Conservation (phyloP, 2,113 vertebrate genomes). For the Lipophrys pholis region DNA sequence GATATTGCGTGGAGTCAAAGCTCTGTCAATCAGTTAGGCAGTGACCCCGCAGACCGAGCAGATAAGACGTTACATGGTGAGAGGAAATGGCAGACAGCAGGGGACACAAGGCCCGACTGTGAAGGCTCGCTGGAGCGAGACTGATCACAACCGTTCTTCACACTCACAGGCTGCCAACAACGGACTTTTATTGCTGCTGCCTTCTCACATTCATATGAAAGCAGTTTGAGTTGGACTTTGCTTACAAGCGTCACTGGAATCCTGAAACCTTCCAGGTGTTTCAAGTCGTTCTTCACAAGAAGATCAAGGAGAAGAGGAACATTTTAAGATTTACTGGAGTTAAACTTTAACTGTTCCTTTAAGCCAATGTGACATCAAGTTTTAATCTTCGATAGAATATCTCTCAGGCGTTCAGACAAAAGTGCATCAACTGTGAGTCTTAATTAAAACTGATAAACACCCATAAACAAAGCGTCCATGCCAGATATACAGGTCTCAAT, state of each 20-base stretch:
- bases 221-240: constrained; percentile 33
- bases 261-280: constrained; percentile 8
- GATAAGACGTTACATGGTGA: constrained; percentile 76
- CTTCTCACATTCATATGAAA: no score
- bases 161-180: constrained; percentile 58
- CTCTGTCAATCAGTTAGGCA: constrained; percentile 82
- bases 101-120: constrained; percentile 70
- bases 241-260: constrained; percentile 19
- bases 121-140: constrained; percentile 69
- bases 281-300: constrained; percentile 16
- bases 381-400: background rate
- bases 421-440: background rate
- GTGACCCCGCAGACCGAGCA: constrained; percentile 74
- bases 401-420: no score
- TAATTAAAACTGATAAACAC: no score
- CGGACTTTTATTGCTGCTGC: constrained; percentile 43
- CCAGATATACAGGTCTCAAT: no score
- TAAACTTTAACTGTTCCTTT: background rate
- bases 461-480: constrained; percentile 26
- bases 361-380: background rate
- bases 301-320: no score
- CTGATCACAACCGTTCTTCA: constrained; percentile 70
- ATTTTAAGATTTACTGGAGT: background rate
- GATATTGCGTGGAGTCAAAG: constrained; percentile 75
- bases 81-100: constrained; percentile 71